phyloP scores from a whole-genome alignment of 2,113 vertebrate species.

The Dipodomys spectabilis region DNA sequence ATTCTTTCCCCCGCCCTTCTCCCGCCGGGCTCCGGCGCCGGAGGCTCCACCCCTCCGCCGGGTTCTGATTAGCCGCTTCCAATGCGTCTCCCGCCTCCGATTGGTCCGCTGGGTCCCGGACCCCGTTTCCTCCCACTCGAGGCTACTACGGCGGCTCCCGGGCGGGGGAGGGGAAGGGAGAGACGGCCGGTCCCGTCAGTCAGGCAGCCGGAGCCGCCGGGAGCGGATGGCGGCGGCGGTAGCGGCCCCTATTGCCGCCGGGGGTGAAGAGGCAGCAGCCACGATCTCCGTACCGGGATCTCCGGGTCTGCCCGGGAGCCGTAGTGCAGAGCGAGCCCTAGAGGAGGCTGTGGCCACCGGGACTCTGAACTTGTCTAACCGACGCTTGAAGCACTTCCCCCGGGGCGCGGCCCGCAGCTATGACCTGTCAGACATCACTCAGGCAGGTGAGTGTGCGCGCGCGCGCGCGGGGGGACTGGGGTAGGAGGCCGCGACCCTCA shows the following conservation, averaged over 20 bases:
- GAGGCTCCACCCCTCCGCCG: not conserved
- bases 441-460: slow-evolving; percentile 89
- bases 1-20: slow-evolving; percentile 60
- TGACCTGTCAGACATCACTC: slow-evolving; percentile 94
- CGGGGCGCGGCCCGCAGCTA: slow-evolving; percentile 90
- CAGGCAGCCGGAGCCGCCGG: slow-evolving; percentile 63
- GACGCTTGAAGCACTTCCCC: slow-evolving; percentile 93
- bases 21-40: not conserved
- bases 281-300: slow-evolving; percentile 81
- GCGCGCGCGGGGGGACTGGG: not conserved
- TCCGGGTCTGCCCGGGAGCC: slow-evolving; percentile 90
- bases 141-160: slow-evolving; percentile 67
- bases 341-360: slow-evolving; percentile 94
- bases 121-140: slow-evolving; percentile 2
- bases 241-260: slow-evolving; percentile 81
- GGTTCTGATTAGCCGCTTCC: slow-evolving; percentile 65
- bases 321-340: slow-evolving; percentile 93
- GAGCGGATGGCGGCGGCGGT: slow-evolving; percentile 79
- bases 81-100: slow-evolving; percentile 37
- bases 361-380: slow-evolving; percentile 91
- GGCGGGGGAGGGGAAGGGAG: slow-evolving; percentile 63
- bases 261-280: slow-evolving; percentile 88
- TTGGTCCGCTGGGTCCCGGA: slow-evolving; percentile 43
- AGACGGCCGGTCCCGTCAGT: slow-evolving; percentile 74
- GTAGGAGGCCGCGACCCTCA: not conserved